A percentile compares a stretch with the other conserved stretches of the same genome.
Conservation (phyloP, 2,888 invertebrate species). For the Hypomecis punctinalis region DNA sequence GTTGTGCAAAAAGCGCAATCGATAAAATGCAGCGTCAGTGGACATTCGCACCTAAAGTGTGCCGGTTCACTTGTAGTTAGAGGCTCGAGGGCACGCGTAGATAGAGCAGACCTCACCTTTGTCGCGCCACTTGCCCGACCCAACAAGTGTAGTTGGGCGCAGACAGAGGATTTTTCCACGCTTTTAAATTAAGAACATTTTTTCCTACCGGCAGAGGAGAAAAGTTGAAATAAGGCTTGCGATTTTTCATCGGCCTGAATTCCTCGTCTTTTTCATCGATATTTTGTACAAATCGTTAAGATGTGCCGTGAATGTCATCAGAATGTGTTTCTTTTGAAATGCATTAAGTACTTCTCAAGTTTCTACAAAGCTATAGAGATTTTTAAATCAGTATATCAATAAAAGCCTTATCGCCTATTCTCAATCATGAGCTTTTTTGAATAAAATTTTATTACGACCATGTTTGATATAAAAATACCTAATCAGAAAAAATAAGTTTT, state of each 20-base stretch:
- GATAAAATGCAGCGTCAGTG: conserved; percentile 48
- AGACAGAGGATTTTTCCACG: conserved; percentile 37
- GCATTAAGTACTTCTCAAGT: too few species aligned
- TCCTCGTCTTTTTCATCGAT: too few species aligned
- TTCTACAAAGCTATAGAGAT: too few species aligned
- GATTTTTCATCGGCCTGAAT: background rate
- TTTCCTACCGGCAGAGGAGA: conserved; percentile 2
- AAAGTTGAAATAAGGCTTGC: background rate
- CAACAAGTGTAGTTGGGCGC: conserved; percentile 49
- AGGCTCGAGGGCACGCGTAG: conserved; percentile 57
- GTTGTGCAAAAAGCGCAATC: background rate
- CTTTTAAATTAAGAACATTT: conserved; percentile 51
- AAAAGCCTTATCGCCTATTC: too few species aligned
- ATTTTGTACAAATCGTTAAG: too few species aligned
- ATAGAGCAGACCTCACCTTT: conserved; percentile 71
- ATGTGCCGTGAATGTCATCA: too few species aligned
- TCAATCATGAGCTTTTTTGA: too few species aligned
- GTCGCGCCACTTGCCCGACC: conserved; percentile 54
- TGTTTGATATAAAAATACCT: too few species aligned
- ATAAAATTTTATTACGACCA: too few species aligned
- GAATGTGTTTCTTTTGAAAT: too few species aligned
- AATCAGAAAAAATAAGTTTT: too few species aligned
- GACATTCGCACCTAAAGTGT: conserved; percentile 60
- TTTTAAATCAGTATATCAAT: too few species aligned
- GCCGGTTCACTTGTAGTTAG: conserved; percentile 52